Evolutionary conservation across 1,140 invertebrate genomes (phyloP).

Genomic region (Epicauta chinensis): DNA sequence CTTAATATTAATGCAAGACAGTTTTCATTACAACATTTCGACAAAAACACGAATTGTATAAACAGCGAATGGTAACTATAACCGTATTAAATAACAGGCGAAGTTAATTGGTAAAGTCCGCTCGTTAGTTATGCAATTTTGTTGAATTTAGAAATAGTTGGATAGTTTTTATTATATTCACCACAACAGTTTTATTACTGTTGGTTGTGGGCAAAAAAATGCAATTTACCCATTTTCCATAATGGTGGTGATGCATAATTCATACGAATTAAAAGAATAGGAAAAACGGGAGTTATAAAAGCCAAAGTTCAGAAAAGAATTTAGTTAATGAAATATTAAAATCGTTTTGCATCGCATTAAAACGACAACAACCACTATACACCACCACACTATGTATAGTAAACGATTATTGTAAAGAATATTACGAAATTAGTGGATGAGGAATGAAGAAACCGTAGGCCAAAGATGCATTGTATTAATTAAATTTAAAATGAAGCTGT

Average conservation of each 20-base stretch:
- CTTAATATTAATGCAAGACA: slow-evolving; percentile 13
- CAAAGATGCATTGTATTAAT: slow-evolving; percentile 19
- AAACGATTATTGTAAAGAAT: neutral
- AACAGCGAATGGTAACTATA: too few relatives aligned
- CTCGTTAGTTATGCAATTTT: too few relatives aligned
- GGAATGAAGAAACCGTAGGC: slow-evolving; percentile 3
- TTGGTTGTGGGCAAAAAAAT: slow-evolving; percentile 18
- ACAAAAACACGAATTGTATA: too few relatives aligned
- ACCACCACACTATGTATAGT: too few relatives aligned
- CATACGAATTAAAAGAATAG: slow-evolving; percentile 18
- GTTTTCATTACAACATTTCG: too few relatives aligned
- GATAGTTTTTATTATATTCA: too few relatives aligned
- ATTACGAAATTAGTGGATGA: neutral
- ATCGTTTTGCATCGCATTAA: slow-evolving; percentile 20
- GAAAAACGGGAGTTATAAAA: neutral
- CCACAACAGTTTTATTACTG: neutral
- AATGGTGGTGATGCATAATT: slow-evolving; percentile 23
- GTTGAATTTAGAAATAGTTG: too few relatives aligned
- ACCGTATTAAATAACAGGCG: too few relatives aligned
- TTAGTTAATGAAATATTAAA: slow-evolving; percentile 30
- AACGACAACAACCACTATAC: too few relatives aligned
- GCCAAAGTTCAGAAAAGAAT: slow-evolving; percentile 23
- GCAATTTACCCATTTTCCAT: slow-evolving; percentile 21
- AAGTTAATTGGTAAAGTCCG: too few relatives aligned
- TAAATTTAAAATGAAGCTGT: slow-evolving; percentile 27